These are phyloP conservation scores for Pelobates fuscus DNA, from an alignment of 2,113 vertebrate genomes.

Conservation along the genomic window DNA sequence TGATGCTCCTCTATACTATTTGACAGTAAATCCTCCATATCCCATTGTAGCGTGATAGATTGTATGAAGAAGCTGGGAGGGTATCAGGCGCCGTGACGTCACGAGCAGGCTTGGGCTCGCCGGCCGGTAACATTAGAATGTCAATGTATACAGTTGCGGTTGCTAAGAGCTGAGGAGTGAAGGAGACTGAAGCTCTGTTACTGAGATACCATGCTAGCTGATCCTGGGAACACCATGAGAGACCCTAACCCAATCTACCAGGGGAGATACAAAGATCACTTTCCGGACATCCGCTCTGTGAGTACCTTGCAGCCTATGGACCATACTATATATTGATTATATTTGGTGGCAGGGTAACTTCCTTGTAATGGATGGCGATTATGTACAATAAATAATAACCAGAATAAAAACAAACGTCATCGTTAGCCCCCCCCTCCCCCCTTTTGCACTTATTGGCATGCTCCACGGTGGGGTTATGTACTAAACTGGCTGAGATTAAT, in stretches of 20 bases:
- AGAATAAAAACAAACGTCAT: too few relatives aligned
- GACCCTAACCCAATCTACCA: slow-evolving; percentile 26
- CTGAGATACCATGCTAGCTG: background rate
- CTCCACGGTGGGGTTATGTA: too few relatives aligned
- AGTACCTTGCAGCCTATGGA: slow-evolving; percentile 52
- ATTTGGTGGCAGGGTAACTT: too few relatives aligned
- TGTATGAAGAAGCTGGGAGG: background rate
- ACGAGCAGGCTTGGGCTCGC: background rate
- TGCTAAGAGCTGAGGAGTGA: background rate
- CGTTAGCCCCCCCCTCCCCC: too few relatives aligned
- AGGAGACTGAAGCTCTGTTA: background rate
- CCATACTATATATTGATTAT: too few relatives aligned
- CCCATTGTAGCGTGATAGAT: too few relatives aligned
- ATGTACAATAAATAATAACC: too few relatives aligned
- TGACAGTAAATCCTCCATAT: too few relatives aligned
- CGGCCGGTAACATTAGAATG: background rate
- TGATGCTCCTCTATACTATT: too few relatives aligned
- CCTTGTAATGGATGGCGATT: too few relatives aligned
- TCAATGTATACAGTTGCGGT: slow-evolving; percentile 1
- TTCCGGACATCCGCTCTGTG: slow-evolving; percentile 50
- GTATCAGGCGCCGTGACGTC: background rate
- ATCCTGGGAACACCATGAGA: background rate
- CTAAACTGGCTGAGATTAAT: too few relatives aligned
- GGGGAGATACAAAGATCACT: slow-evolving; percentile 54
- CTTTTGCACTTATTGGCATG: too few relatives aligned